Base-by-base conservation (phyloP, 2,797 vertebrate genomes). In the Gadopsis marmoratus region DNA sequence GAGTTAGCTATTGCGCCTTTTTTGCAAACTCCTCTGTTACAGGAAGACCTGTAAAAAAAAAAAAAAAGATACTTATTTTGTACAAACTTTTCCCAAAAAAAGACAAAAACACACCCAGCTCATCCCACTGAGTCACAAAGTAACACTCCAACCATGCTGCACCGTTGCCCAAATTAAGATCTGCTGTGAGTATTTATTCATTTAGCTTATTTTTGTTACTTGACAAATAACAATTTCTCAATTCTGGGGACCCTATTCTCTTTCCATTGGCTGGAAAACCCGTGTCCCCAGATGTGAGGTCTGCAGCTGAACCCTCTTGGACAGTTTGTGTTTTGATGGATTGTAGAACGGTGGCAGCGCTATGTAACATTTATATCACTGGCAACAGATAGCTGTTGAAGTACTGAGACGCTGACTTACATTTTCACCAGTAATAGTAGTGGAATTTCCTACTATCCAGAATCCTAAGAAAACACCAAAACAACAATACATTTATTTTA, bases 391-490 rank as follows among this genome's bases (percentile, higher is more conserved):
- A 60, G 23, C 31, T 71, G 60, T 5, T 26, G 43, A 23, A 54
- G 9, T 16, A 26, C 31, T 26, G n/a, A 65, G 13, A 69, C 1
- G 1, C 58, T 69, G 37, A 55, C 29, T 68, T 56, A 58, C 13
- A 66, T 53, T 70, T 66, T 74, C 64, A 50, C 61, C 33, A 39
- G 35, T 58, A 17, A 31, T 51, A 71, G 37, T 53, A 43, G 39
- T 41, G 51, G 65, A 74, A 74, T 59, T 81, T 81, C 55, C 48
- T 54, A 31, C 33, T 35, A 35, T 66, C 43, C 50, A 23, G 6
- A 39, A 35, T 48, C 64, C 39, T 48, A 73, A 10, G 47, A 64
- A 78, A 45, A 21, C 35, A 77, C 53, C 33, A 29, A 54, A 55
- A 61, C 19, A 59, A 61, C 48, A 35, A 76, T 62, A 37, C 35